Evolutionary conservation across 2,888 invertebrate species (phyloP).

Genomic region (Aplocera efformata): DNA sequence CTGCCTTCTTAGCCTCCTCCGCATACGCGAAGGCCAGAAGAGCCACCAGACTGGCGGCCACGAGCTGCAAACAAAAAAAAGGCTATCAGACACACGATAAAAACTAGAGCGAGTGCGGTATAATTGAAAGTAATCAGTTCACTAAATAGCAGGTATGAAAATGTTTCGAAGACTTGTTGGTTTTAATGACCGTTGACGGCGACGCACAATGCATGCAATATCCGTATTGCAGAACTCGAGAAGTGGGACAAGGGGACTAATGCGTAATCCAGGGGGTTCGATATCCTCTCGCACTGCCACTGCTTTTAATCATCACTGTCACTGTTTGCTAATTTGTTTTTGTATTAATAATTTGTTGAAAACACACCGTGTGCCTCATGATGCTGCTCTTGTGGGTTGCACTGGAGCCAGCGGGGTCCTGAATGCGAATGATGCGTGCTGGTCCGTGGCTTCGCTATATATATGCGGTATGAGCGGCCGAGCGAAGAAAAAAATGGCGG

Average conservation of each 20-base stretch:
- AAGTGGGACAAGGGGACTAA: slow-evolving; percentile 46
- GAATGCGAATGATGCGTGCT: slow-evolving; percentile 79
- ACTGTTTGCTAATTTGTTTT: slow-evolving; percentile 33
- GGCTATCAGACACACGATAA: slow-evolving; percentile 15
- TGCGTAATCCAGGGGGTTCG: slow-evolving; percentile 24
- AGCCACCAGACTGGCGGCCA: slow-evolving; percentile 83
- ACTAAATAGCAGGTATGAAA: slow-evolving; percentile 51
- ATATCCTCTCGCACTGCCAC: slow-evolving; percentile 21
- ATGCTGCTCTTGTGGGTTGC: slow-evolving; percentile 75
- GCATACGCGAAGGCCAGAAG: slow-evolving; percentile 80
- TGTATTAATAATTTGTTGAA: slow-evolving; percentile 25
- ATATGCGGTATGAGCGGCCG: slow-evolving; percentile 74
- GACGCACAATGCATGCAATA: slow-evolving; percentile 43
- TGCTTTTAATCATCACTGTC: slow-evolving; percentile 39
- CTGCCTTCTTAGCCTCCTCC: slow-evolving; percentile 80
- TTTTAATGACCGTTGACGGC: slow-evolving; percentile 45
- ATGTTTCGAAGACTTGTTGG: slow-evolving; percentile 33
- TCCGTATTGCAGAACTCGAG: slow-evolving; percentile 53
- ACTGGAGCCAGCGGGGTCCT: slow-evolving; percentile 79
- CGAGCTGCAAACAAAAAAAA: slow-evolving; percentile 62
- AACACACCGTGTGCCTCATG: slow-evolving; percentile 80
- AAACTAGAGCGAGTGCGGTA: slow-evolving; percentile 37
- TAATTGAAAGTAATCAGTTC: slow-evolving; percentile 45
- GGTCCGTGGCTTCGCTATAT: slow-evolving; percentile 67
- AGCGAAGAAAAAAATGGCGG: slow-evolving; percentile 70